Evolutionary conservation across 1,140 invertebrate species (phyloP), one percentile per base, ranked within the genome.

Genomic region (Aradophagus sp.): DNA sequence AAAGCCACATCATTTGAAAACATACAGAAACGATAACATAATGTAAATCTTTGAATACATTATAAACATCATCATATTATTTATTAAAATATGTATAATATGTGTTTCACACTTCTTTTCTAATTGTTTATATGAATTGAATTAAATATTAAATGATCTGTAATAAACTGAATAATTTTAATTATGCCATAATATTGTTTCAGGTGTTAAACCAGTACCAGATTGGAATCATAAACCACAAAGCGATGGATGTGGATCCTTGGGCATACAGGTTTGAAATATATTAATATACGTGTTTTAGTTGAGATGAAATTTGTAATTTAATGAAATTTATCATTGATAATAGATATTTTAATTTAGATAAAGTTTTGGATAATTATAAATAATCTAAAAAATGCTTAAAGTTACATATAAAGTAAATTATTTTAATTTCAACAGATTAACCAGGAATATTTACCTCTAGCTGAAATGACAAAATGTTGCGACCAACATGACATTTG

Each of bases 401-500:
- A 23, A 23, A 5, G 8, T 53, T 17, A 36, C 29, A 47, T 20
- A 15, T 39, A 41, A 12, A 13, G 12, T 34, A 34, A 13, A 14
- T 13, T 13, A 4, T 13, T 4, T 13, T 34, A 15, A 23, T 29
- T 29, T 10, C n/a, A n/a, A n/a, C 86, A 93, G 85, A 91, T 95
- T 63, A 89, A 89, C 34, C 89, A 90, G 17, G 90, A 93, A 59
- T 92, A 92, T 74, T 85, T 95, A 16, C 93, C 93, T 5, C 84
- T 92, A 6, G 85, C 87, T 15, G 90, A 93, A 80, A 93, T 95
- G 91, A 92, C 91, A 5, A 89, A 90, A 65, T 97, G 95, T 76
- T 97, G 95, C 84, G 89, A 96, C 79, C 75, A 79, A 1, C 95
- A 97, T 81, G 95, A 97, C 73, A 89, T 93, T 59, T 97, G 95